Evolutionary conservation across 2,888 invertebrate genomes (phyloP).

Genomic region (Drosophila kuntzei): DNA sequence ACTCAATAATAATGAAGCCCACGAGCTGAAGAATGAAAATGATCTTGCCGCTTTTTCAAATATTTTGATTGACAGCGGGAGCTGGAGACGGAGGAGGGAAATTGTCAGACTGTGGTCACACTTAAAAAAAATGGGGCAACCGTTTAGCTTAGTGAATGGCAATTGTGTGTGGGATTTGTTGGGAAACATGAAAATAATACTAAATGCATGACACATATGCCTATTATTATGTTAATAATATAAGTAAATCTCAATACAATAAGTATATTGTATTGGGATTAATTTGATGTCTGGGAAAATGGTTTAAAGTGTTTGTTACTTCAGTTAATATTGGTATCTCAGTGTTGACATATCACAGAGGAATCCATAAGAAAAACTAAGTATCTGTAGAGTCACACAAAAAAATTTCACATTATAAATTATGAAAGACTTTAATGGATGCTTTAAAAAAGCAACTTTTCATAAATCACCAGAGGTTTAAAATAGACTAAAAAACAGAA

Average conservation of each 20-base stretch:
- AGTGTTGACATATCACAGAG: conserved; percentile 1
- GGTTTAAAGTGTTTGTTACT: not conserved
- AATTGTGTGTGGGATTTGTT: conserved; percentile 36
- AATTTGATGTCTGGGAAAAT: conserved; percentile 14
- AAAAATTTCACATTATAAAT: not conserved
- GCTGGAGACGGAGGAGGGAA: conserved; percentile 6
- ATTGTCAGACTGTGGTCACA: conserved; percentile 14
- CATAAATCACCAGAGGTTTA: not conserved
- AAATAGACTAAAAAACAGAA: not conserved
- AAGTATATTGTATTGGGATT: conserved; percentile 7
- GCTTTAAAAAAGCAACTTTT: not conserved
- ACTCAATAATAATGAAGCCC: conserved; percentile 26
- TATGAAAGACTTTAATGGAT: not conserved
- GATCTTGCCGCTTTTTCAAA: conserved; percentile 10
- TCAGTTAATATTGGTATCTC: not conserved
- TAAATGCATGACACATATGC: conserved; percentile 35
- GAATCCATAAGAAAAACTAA: not conserved
- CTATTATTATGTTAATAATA: conserved; percentile 18
- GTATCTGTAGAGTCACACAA: not conserved
- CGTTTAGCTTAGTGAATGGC: conserved; percentile 37
- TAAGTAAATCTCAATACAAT: not conserved
- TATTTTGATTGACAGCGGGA: conserved; percentile 5
- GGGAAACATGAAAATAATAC: conserved; percentile 30
- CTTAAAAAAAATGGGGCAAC: conserved; percentile 12
- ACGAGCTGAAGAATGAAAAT: conserved; percentile 37